A percentile compares a stretch with the other conserved stretches of the same genome.
phyloP scores from a whole-genome alignment of 2,113 vertebrate genomes.

The Rhegmatorhina hoffmannsi region DNA sequence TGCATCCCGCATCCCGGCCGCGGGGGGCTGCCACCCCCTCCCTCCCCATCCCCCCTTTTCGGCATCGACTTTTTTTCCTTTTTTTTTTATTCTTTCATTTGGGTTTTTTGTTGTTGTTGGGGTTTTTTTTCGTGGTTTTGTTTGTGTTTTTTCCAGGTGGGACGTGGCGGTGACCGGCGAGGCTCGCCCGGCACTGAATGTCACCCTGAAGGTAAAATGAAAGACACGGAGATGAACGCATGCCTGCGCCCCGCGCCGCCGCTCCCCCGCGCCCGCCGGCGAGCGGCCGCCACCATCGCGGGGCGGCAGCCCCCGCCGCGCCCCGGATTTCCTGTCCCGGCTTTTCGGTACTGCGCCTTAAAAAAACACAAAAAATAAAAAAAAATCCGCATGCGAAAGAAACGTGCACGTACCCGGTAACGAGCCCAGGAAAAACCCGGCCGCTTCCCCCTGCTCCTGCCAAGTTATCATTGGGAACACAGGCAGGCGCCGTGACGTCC shows the following conservation, averaged over 20 bases:
- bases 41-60: background rate
- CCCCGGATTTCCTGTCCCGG: too few species aligned
- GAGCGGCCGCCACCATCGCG: background rate
- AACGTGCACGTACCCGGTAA: slow-evolving; percentile 70
- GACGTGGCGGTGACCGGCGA: slow-evolving; percentile 65
- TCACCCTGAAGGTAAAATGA: slow-evolving; percentile 79
- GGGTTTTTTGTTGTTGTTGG: too few species aligned
- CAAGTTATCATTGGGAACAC: slow-evolving; percentile 80
- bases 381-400: slow-evolving; percentile 53
- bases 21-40: background rate
- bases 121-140: background rate
- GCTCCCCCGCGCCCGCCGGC: slow-evolving; percentile 42
- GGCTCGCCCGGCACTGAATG: slow-evolving; percentile 70
- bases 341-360: too few species aligned
- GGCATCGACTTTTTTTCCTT: background rate
- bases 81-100: too few species aligned
- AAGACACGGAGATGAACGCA: slow-evolving; percentile 78
- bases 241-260: slow-evolving; percentile 48
- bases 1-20: background rate
- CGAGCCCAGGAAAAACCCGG: slow-evolving; percentile 57
- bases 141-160: slow-evolving; percentile 47
- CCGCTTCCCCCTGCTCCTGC: slow-evolving; percentile 68
- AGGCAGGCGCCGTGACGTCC: slow-evolving; percentile 78
- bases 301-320: too few species aligned
- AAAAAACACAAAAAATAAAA: too few species aligned